A percentile compares a stretch with the other conserved stretches of the same genome.
phyloP scores from a whole-genome alignment of 1,140 invertebrate genomes.

The Lepidurus arcticus region DNA sequence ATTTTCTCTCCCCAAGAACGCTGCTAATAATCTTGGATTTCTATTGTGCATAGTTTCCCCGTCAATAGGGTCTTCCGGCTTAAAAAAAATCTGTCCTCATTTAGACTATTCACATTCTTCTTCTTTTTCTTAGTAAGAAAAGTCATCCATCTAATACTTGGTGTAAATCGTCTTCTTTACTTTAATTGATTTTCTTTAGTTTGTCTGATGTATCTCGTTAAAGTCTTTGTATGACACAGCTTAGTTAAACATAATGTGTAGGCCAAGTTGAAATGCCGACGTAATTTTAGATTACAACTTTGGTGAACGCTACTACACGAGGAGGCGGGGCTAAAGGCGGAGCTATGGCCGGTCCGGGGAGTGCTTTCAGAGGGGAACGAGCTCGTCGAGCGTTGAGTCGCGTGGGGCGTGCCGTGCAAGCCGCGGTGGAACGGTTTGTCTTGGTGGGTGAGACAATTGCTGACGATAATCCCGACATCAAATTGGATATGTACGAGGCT shows the following conservation, averaged over 20 bases:
- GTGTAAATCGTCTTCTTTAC: too few species aligned
- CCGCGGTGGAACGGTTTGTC: conserved; percentile 95
- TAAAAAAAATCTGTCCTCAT: too few species aligned
- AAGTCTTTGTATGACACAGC: too few species aligned
- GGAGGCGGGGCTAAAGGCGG: conserved; percentile 46
- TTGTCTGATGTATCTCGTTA: too few species aligned
- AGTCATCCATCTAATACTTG: too few species aligned
- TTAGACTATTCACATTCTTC: too few species aligned
- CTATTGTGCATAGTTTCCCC: not conserved
- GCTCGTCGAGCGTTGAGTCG: conserved; percentile 70
- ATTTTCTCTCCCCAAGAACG: not conserved
- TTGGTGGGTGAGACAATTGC: conserved; percentile 92
- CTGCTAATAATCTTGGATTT: conserved; percentile 24
- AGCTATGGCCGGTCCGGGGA: conserved; percentile 39
- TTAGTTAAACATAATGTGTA: too few species aligned
- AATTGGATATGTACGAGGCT: conserved; percentile 94
- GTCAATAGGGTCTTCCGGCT: too few species aligned
- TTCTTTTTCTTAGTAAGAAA: too few species aligned
- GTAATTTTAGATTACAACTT: conserved; percentile 75
- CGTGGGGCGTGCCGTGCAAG: conserved; percentile 90
- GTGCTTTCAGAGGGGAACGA: conserved; percentile 44
- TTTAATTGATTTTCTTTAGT: too few species aligned
- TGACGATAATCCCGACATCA: conserved; percentile 94
- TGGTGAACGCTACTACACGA: conserved; percentile 54
- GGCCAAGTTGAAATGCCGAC: too few species aligned